A percentile compares a stretch with the other conserved stretches of the same genome.
phyloP scores from a whole-genome alignment of 1,140 invertebrate genomes.

The Zaprionus capensis region DNA sequence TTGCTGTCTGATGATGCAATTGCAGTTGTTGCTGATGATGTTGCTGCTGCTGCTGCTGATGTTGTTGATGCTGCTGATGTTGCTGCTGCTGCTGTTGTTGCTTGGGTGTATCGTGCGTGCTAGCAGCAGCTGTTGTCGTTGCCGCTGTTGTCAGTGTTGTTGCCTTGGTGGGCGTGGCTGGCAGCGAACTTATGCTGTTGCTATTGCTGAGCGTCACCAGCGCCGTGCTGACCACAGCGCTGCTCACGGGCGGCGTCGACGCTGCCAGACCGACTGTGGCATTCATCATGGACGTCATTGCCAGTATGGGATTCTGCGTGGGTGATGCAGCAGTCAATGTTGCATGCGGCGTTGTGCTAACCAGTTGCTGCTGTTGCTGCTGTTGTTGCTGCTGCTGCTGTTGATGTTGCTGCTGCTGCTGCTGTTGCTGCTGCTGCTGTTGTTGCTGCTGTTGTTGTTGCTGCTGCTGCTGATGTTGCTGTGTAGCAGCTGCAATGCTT shows the following conservation, averaged over 20 bases:
- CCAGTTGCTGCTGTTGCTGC: conserved; percentile 46
- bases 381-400: conserved; percentile 62
- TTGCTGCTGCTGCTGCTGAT: conserved; percentile 4
- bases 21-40: conserved; percentile 18
- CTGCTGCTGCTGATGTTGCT: conserved; percentile 57
- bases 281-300: conserved; percentile 83
- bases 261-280: conserved; percentile 66
- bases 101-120: conserved; percentile 37
- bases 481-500: conserved; percentile 62
- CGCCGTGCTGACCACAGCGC: conserved; percentile 33
- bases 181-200: conserved; percentile 29
- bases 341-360: conserved; percentile 41
- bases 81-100: conserved; percentile 6
- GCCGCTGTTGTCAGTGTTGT: conserved; percentile 16
- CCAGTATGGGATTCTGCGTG: conserved; percentile 79
- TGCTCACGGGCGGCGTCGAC: conserved; percentile 48
- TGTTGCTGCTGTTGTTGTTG: conserved; percentile 49
- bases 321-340: conserved; percentile 56
- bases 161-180: conserved; percentile 61
- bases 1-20: conserved; percentile 67
- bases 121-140: conserved; percentile 15
- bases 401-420: conserved; percentile 51
- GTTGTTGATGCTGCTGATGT: conserved; percentile 13
- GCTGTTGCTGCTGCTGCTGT: conserved; percentile 54
- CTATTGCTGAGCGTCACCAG: conserved; percentile 54